Percentiles rank a stretch among this genome's conserved stretches.
Conservation (phyloP, 2,888 invertebrate species). For the Euzophera pinguis region DNA sequence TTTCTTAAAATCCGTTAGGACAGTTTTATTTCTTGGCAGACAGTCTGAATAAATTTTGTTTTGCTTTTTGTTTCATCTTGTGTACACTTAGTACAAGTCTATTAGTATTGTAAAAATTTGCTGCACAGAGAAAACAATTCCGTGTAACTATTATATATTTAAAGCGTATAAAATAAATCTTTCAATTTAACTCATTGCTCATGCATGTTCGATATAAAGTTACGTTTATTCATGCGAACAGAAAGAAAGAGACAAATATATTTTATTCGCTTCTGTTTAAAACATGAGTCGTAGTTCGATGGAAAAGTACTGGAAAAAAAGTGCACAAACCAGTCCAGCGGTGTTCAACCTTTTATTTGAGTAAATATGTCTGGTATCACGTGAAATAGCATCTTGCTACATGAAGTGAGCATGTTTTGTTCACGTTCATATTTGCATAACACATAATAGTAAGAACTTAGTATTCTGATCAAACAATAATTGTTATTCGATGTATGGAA, state of each 20-base stretch:
- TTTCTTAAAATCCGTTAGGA: too few species aligned
- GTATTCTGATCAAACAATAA: constrained; percentile 6
- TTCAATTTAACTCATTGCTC: too few species aligned
- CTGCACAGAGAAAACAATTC: too few species aligned
- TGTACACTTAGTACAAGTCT: too few species aligned
- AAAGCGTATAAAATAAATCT: too few species aligned
- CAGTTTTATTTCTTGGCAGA: too few species aligned
- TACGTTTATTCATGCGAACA: constrained; percentile 6
- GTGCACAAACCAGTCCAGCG: constrained; percentile 41
- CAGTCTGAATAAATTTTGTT: too few species aligned
- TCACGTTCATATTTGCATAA: constrained; percentile 7
- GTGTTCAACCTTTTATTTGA: constrained; percentile 42
- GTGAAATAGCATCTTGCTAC: neutral
- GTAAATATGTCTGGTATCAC: neutral
- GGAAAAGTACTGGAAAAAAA: constrained; percentile 69
- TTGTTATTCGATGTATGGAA: constrained; percentile 4
- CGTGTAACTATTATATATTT: too few species aligned
- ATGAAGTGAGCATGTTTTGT: constrained; percentile 7
- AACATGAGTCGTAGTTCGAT: constrained; percentile 40
- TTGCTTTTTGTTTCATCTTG: too few species aligned
- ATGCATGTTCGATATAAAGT: neutral
- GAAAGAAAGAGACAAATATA: constrained; percentile 34
- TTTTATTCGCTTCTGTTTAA: constrained; percentile 33
- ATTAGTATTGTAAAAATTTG: too few species aligned
- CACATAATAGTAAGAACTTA: neutral